Evolutionary conservation across 2,888 invertebrate species (phyloP).

Genomic region (Panopea generosa): DNA sequence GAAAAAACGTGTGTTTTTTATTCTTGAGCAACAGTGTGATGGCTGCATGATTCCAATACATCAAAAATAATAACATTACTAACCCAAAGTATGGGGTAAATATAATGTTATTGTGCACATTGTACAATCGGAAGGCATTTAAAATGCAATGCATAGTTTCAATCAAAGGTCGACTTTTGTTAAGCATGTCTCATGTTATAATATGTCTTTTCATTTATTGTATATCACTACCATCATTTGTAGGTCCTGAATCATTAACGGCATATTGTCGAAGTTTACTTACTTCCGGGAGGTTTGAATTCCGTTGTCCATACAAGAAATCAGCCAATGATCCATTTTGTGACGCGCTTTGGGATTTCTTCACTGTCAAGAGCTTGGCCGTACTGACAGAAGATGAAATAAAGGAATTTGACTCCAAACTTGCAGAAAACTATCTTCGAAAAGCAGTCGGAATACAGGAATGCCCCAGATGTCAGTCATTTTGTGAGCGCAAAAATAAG

Average conservation of each 20-base stretch:
- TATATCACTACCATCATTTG: too few relatives aligned
- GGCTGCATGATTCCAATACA: too few relatives aligned
- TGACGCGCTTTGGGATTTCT: slow-evolving; percentile 59
- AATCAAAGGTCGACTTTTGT: too few relatives aligned
- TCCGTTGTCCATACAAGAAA: slow-evolving; percentile 60
- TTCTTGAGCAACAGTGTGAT: too few relatives aligned
- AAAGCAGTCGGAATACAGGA: slow-evolving; percentile 61
- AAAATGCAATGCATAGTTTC: too few relatives aligned
- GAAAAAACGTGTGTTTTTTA: too few relatives aligned
- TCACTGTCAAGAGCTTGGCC: slow-evolving; percentile 56
- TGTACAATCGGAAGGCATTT: too few relatives aligned
- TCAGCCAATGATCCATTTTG: slow-evolving; percentile 39
- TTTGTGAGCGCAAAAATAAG: slow-evolving; percentile 46
- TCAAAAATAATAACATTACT: too few relatives aligned
- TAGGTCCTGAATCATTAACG: slow-evolving; percentile 68
- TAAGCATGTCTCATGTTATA: too few relatives aligned
- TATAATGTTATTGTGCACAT: too few relatives aligned
- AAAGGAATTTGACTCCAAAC: slow-evolving; percentile 62
- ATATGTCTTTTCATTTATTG: too few relatives aligned
- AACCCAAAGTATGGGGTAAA: too few relatives aligned
- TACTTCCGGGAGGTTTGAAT: slow-evolving; percentile 50
- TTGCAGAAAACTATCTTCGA: slow-evolving; percentile 59
- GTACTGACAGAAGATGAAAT: slow-evolving; percentile 61
- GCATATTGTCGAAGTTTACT: slow-evolving; percentile 63
- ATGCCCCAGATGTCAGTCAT: slow-evolving; percentile 60